phyloP scores from a whole-genome alignment of 2,113 vertebrate genomes.

The Rhinogobius similis region DNA sequence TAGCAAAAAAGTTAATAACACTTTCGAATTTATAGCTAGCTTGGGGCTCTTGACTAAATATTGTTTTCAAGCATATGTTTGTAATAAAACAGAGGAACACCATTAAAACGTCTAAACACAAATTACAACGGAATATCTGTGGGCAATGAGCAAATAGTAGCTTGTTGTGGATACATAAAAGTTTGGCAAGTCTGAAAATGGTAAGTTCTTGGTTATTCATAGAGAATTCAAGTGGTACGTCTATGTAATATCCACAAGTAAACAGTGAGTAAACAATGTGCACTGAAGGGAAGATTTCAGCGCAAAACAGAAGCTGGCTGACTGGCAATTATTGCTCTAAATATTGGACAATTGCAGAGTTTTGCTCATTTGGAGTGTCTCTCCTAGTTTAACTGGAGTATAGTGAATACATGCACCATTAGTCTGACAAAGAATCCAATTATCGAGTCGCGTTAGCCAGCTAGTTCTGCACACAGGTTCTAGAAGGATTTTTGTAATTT shows the following conservation, averaged over 20 bases:
- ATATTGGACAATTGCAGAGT: background rate
- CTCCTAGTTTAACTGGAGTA: background rate
- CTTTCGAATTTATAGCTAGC: background rate
- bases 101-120: slow-evolving; percentile 2
- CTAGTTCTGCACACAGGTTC: background rate
- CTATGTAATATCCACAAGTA: too few species aligned
- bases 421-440: background rate
- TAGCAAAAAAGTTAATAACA: background rate
- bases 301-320: background rate
- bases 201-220: background rate
- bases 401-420: background rate
- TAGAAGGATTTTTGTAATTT: background rate
- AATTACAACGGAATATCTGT: slow-evolving; percentile 4
- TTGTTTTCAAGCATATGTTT: slow-evolving; percentile 5
- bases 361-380: background rate
- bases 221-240: too few species aligned
- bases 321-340: background rate
- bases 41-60: background rate
- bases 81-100: slow-evolving; percentile 3
- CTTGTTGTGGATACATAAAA: background rate
- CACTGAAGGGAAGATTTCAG: background rate
- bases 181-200: background rate
- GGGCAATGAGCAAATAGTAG: background rate
- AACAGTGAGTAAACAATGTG: background rate
- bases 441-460: background rate